Evolutionary conservation across 2,888 invertebrate genomes (phyloP), one percentile per base, ranked within the genome.

Genomic region (Lycia hirtaria): DNA sequence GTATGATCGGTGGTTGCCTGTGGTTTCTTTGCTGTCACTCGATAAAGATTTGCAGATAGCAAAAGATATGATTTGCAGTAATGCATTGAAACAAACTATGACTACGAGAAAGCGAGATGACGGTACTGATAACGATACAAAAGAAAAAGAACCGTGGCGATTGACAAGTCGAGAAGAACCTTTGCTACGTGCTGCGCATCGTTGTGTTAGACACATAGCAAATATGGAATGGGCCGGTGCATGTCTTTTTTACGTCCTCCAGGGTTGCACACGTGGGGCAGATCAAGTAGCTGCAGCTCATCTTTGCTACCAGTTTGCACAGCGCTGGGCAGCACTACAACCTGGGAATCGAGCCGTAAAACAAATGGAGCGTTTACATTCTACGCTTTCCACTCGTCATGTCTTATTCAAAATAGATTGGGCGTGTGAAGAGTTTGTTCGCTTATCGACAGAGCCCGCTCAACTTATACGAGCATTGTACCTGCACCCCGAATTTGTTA

Each of bases 191-290:
- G 83, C 89, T 22, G 92, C 92, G 4, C 92, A 92, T 76, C 79
- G 83, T 60, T 92, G 92, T 72, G 92, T 92, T 1, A 80, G 82
- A 53, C 82, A 90, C 59, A 92, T 93, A 61, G 87, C 91, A 7
- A 92, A 93, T 65, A 89, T 92, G 88, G 92, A 93, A 78, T 93
- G 92, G 92, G 92, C 92, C 15, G 92, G 90, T 22, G 92, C 92
- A 1, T 93, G 92, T 65, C 80, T 93, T 32, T 93, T 92, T 66
- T 91, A 92, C 64, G 91, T 92, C 20, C 75, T 91, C 1, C 92
- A 92, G 78, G 92, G 92, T 4, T 90, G 90, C 68, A 81, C 87
- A n/a, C 85, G 87, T 33, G 92, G 92, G 20, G 92, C 92, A 20
- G 92, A 93, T 71, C 92, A 92, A 80, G 92, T 93, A 14, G 90